Percentiles rank a stretch among this genome's conserved stretches.
Conservation (phyloP, 2,888 invertebrate genomes). For the Axea sp. region DNA sequence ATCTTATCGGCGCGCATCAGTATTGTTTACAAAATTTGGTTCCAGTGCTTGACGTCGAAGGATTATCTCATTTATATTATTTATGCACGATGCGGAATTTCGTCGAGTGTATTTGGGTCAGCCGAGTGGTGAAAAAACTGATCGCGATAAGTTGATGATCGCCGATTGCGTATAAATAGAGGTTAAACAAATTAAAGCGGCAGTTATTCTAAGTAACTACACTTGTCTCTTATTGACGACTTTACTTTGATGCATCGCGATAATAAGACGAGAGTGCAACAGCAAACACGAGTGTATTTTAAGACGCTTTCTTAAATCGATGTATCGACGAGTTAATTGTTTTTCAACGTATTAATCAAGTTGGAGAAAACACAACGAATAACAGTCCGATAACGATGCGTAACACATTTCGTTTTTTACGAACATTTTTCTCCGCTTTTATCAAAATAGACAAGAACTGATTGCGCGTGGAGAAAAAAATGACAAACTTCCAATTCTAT, state of each 20-base stretch:
- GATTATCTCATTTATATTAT: too few species aligned
- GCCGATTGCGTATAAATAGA: constrained; percentile 16
- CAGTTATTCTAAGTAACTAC: constrained; percentile 22
- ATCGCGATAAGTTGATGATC: background rate
- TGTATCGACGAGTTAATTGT: constrained; percentile 6
- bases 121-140: background rate
- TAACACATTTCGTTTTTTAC: too few species aligned
- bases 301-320: constrained; percentile 31
- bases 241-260: constrained; percentile 31
- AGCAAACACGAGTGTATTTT: constrained; percentile 21
- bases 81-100: too few species aligned
- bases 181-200: constrained; percentile 39
- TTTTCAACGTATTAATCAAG: constrained; percentile 14
- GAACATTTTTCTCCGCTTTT: too few species aligned
- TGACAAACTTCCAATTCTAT: too few species aligned
- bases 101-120: background rate
- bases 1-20: constrained; percentile 22
- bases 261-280: constrained; percentile 28
- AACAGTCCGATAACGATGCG: too few species aligned
- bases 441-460: too few species aligned
- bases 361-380: background rate
- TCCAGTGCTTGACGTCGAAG: constrained; percentile 21
- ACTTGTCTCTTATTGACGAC: constrained; percentile 39
- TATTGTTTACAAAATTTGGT: constrained; percentile 9
- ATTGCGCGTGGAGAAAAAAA: too few species aligned